Evolutionary conservation across 2,113 vertebrate genomes (phyloP).

Genomic region (Dicerorhinus sumatrensis): DNA sequence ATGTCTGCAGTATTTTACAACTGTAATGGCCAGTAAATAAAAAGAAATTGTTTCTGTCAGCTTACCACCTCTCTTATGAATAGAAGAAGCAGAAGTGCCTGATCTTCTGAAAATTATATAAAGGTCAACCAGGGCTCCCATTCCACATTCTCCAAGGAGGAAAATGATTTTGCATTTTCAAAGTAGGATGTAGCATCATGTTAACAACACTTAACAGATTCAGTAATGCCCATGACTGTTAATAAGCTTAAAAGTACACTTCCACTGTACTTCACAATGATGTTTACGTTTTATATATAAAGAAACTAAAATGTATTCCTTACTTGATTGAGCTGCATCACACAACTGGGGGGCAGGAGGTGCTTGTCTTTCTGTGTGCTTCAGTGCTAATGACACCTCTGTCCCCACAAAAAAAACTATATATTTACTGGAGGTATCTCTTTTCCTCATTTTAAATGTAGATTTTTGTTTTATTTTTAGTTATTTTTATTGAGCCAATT

Average conservation of each 20-base stretch:
- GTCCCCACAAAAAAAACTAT: too few species aligned
- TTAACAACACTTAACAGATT: neutral
- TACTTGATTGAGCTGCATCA: neutral
- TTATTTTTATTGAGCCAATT: neutral
- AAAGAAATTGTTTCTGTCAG: constrained; percentile 75
- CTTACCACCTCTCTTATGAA: constrained; percentile 58
- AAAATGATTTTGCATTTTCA: constrained; percentile 3
- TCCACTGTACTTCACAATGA: neutral
- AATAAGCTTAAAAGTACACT: neutral
- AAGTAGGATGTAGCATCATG: neutral
- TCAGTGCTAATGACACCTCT: neutral
- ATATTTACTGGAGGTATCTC: neutral
- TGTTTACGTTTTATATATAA: constrained; percentile 10
- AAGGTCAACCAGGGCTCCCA: constrained; percentile 11
- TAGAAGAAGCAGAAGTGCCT: constrained; percentile 14
- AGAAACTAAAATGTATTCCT: neutral
- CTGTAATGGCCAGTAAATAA: constrained; percentile 76
- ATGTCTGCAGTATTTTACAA: constrained; percentile 70
- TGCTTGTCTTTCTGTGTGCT: neutral
- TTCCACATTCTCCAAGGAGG: neutral
- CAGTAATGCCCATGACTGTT: neutral
- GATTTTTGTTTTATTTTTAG: constrained; percentile 9
- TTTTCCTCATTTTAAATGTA: constrained; percentile 8
- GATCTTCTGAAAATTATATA: constrained; percentile 56
- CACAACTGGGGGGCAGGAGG: neutral